phyloP scores from a whole-genome alignment of 2,797 vertebrate species.

The Sebastiscus tertius region DNA sequence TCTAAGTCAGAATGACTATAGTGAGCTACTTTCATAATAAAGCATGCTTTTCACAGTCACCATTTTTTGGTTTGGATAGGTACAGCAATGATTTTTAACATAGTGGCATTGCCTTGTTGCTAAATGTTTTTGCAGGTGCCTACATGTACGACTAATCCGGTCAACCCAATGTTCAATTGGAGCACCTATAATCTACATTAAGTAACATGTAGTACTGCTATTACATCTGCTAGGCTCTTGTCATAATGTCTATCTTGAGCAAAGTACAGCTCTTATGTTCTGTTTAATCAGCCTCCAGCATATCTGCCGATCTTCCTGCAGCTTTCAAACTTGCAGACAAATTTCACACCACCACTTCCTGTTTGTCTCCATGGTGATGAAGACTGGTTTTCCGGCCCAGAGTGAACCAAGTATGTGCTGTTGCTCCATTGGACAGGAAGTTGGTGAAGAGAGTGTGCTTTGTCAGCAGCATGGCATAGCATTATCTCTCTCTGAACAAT shows the following conservation, averaged over 20 bases:
- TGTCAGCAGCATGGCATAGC: slow-evolving; percentile 67
- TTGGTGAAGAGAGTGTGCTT: slow-evolving; percentile 61
- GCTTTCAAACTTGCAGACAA: slow-evolving; percentile 67
- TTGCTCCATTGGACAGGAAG: slow-evolving; percentile 77
- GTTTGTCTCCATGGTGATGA: slow-evolving; percentile 82
- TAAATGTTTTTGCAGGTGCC: not conserved
- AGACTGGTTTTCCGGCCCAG: slow-evolving; percentile 73
- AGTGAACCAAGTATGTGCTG: slow-evolving; percentile 61
- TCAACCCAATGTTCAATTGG: not conserved
- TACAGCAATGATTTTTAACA: not conserved
- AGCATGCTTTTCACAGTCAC: not conserved
- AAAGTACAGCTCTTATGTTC: not conserved
- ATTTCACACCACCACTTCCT: slow-evolving; percentile 84
- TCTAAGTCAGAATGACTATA: not conserved
- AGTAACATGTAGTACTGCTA: not conserved
- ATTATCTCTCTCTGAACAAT: slow-evolving; percentile 54
- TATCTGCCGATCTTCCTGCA: slow-evolving; percentile 61
- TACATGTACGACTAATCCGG: not conserved
- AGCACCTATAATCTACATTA: not conserved
- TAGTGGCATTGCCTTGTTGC: not conserved
- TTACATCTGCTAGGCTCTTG: not conserved
- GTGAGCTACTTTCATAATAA: not conserved
- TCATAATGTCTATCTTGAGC: not conserved
- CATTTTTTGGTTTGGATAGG: not conserved
- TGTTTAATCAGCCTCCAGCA: slow-evolving; percentile 38